A percentile compares a stretch with the other conserved stretches of the same genome.
Conservation (phyloP, 2,113 vertebrate genomes). For the Rhinogobius similis region DNA sequence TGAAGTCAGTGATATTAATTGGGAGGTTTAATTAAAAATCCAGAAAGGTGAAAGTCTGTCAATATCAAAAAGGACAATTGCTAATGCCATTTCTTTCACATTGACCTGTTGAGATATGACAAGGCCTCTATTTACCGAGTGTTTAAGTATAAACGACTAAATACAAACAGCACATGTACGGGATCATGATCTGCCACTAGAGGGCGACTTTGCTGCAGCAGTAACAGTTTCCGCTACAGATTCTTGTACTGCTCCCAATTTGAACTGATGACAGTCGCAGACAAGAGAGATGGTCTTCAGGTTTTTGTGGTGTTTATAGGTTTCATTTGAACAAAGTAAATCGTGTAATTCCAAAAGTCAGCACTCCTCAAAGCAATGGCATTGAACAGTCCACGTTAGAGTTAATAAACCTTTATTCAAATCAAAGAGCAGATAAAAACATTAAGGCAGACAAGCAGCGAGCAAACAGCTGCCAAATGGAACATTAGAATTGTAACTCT, state of each 20-base stretch:
- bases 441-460: conserved; percentile 79
- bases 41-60: not conserved
- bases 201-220: conserved; percentile 56
- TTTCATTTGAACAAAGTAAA: not conserved
- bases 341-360: not conserved
- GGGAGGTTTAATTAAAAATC: too few relatives aligned
- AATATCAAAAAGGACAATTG: not conserved
- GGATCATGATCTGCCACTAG: conserved; percentile 48
- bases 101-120: not conserved
- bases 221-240: not conserved
- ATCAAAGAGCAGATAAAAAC: conserved; percentile 76
- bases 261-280: not conserved
- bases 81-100: not conserved
- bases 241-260: not conserved
- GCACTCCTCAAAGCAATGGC: not conserved
- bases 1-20: too few relatives aligned
- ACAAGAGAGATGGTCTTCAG: not conserved
- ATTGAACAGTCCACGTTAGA: not conserved
- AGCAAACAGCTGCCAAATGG: conserved; percentile 62
- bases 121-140: too few relatives aligned
- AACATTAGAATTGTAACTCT: conserved; percentile 47
- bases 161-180: too few relatives aligned
- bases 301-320: too few relatives aligned
- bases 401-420: conserved; percentile 73
- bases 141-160: too few relatives aligned